phyloP scores from a whole-genome alignment of 2,888 invertebrate genomes.

The Euphydryas editha region DNA sequence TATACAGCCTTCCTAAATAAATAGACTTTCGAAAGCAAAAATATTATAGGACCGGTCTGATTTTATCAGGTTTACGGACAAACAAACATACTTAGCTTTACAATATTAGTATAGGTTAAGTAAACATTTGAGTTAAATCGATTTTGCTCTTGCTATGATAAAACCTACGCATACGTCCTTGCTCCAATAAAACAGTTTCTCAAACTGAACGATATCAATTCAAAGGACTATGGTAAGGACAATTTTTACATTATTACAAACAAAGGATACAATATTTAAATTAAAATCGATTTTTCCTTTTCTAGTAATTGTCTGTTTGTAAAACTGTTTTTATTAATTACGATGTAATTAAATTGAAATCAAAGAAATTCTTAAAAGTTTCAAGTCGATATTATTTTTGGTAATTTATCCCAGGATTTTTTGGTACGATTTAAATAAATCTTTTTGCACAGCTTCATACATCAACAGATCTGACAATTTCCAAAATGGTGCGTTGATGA shows the following conservation, averaged over 20 bases:
- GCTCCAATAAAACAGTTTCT: slow-evolving; percentile 25
- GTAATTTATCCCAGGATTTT: neutral
- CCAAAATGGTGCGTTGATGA: too few species aligned
- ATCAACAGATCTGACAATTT: too few species aligned
- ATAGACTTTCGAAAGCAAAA: too few species aligned
- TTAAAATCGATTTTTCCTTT: slow-evolving; percentile 23
- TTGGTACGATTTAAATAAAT: too few species aligned
- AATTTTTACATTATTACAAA: slow-evolving; percentile 38
- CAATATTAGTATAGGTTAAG: neutral
- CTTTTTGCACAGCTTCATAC: too few species aligned
- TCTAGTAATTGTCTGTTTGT: slow-evolving; percentile 6
- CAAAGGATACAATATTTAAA: slow-evolving; percentile 20
- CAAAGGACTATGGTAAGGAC: slow-evolving; percentile 38
- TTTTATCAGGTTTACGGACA: too few species aligned
- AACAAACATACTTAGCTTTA: neutral
- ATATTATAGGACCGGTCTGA: too few species aligned
- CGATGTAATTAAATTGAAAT: slow-evolving; percentile 4
- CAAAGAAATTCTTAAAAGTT: slow-evolving; percentile 5
- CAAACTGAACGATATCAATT: slow-evolving; percentile 26
- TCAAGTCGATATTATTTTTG: too few species aligned
- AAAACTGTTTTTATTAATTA: neutral
- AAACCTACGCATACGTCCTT: slow-evolving; percentile 21
- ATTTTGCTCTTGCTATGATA: neutral
- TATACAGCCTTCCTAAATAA: too few species aligned
- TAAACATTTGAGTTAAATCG: neutral